Evolutionary conservation across 2,113 vertebrate species (phyloP).

Genomic region (Lynx canadensis): DNA sequence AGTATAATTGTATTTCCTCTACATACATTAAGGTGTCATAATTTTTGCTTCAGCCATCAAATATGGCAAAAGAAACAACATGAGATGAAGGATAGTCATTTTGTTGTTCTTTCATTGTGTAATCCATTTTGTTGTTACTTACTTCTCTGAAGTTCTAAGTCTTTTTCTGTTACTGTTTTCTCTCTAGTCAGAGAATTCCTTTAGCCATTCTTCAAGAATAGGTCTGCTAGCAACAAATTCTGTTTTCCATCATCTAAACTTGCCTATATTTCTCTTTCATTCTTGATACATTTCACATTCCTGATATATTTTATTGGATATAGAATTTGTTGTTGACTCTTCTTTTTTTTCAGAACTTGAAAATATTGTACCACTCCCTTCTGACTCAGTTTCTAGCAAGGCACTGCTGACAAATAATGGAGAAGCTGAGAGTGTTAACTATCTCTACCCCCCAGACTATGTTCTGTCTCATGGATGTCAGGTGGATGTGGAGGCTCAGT

Average conservation of each 20-base stretch:
- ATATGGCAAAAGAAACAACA: background rate
- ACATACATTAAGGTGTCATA: background rate
- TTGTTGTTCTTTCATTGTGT: background rate
- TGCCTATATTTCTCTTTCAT: background rate
- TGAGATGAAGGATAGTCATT: background rate
- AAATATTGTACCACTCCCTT: background rate
- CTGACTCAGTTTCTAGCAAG: background rate
- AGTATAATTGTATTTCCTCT: background rate
- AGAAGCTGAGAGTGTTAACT: background rate
- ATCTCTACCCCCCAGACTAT: rapidly evolving
- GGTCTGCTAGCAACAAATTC: background rate
- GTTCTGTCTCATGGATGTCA: background rate
- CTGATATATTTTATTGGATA: background rate
- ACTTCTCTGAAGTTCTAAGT: background rate
- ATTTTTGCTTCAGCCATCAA: background rate
- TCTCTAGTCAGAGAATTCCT: background rate
- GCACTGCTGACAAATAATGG: background rate
- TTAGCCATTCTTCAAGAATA: background rate
- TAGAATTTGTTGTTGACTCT: background rate
- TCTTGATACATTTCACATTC: background rate
- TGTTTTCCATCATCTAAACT: background rate
- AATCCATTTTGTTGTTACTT: background rate
- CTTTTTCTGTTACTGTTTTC: background rate
- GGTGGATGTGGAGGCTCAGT: background rate
- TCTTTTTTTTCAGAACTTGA: background rate